Conservation (phyloP, 2,888 invertebrate genomes). For the Rhyacophila evoluta region DNA sequence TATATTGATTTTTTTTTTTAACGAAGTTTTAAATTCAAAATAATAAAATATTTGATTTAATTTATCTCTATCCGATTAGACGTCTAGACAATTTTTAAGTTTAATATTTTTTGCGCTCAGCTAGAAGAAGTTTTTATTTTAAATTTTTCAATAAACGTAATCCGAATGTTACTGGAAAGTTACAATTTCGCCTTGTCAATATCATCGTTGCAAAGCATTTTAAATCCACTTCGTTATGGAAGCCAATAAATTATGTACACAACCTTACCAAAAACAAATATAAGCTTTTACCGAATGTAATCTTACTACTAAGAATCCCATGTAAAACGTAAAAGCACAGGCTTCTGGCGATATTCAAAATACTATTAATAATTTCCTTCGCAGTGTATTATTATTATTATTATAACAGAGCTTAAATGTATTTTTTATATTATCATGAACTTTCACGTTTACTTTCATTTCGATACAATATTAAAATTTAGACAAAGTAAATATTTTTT, state of each 20-base stretch:
- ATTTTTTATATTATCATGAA: too few species aligned
- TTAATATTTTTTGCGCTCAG: background rate
- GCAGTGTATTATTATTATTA: background rate
- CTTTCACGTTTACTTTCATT: too few species aligned
- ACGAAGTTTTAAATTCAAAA: too few species aligned
- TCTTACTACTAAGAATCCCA: slow-evolving; percentile 30
- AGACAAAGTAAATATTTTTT: too few species aligned
- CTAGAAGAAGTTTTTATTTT: background rate
- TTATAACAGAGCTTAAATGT: too few species aligned
- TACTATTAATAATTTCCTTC: background rate
- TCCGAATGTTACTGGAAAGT: background rate
- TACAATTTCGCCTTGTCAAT: slow-evolving; percentile 15
- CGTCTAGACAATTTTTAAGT: background rate
- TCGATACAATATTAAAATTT: too few species aligned
- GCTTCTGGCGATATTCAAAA: background rate
- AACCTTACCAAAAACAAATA: slow-evolving; percentile 47
- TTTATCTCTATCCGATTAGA: too few species aligned
- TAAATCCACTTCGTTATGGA: slow-evolving; percentile 35
- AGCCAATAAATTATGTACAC: slow-evolving; percentile 50
- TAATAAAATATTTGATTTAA: too few species aligned
- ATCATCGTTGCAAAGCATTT: slow-evolving; percentile 28
- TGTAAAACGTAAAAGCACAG: background rate
- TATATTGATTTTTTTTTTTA: too few species aligned
- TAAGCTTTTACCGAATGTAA: slow-evolving; percentile 47
- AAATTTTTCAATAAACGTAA: background rate